Evolutionary conservation across 2,888 invertebrate species (phyloP).

Genomic region (Noctua fimbriata): DNA sequence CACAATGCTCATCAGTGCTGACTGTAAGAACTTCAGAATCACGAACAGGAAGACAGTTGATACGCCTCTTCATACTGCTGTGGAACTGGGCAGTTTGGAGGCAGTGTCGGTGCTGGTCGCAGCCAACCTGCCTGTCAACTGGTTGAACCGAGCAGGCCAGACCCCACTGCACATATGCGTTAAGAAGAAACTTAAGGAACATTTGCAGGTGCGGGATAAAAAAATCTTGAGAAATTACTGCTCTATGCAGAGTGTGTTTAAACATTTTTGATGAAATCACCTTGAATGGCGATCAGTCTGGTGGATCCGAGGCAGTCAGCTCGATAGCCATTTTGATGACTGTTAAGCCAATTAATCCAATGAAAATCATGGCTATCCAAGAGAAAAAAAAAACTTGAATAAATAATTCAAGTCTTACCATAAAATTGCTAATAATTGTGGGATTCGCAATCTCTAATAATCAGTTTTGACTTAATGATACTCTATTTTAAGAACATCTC

Average conservation of each 20-base stretch:
- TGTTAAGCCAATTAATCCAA: too few species aligned
- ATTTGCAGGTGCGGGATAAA: slow-evolving; percentile 63
- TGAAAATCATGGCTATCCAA: not conserved
- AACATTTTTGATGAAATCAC: not conserved
- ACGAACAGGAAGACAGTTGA: slow-evolving; percentile 46
- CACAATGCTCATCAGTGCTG: slow-evolving; percentile 35
- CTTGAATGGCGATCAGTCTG: not conserved
- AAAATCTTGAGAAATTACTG: not conserved
- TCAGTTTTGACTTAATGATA: not conserved
- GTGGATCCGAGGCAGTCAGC: not conserved
- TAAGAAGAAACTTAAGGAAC: slow-evolving; percentile 69
- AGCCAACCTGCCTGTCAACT: slow-evolving; percentile 41
- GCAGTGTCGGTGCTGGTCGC: slow-evolving; percentile 44
- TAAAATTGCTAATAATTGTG: not conserved
- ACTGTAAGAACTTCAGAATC: slow-evolving; percentile 34
- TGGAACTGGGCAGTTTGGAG: slow-evolving; percentile 57
- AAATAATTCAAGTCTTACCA: not conserved
- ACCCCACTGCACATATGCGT: slow-evolving; percentile 82
- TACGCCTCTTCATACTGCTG: slow-evolving; percentile 65
- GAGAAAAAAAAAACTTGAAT: not conserved
- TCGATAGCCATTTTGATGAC: too few species aligned
- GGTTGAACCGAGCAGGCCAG: slow-evolving; percentile 68
- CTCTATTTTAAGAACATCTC: not conserved
- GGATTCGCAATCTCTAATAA: not conserved
- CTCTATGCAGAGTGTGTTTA: not conserved